Evolutionary conservation across 2,797 vertebrate genomes (phyloP).

Genomic region (Gila robusta): DNA sequence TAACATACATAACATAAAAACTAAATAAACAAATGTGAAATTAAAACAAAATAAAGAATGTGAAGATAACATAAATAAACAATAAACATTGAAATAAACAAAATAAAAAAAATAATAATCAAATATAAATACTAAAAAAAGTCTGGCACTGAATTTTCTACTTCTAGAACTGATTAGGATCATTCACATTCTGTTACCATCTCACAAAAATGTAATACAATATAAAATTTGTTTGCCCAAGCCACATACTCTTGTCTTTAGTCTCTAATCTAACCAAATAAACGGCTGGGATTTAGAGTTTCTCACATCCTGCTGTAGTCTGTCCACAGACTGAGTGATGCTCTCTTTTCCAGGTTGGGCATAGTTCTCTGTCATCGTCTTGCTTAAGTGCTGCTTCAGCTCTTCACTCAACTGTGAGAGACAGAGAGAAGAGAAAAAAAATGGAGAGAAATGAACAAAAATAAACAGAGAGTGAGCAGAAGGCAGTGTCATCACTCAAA

Average conservation of each 20-base stretch:
- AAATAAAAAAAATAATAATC: neutral
- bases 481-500: neutral
- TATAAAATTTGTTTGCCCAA: neutral
- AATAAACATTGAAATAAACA: neutral
- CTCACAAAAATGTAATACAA: neutral
- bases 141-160: neutral
- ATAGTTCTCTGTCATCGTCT: slow-evolving; percentile 84
- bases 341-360: slow-evolving; percentile 76
- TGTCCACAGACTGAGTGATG: slow-evolving; percentile 84
- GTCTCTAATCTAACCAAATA: neutral
- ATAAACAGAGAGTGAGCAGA: neutral
- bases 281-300: neutral
- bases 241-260: neutral
- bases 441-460: slow-evolving; percentile 2
- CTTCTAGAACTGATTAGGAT: neutral
- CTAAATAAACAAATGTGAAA: neutral
- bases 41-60: neutral
- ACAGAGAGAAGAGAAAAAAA: neutral
- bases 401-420: slow-evolving; percentile 84
- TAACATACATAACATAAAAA: no score
- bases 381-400: slow-evolving; percentile 84
- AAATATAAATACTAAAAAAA: no score
- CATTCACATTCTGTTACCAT: neutral
- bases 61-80: neutral
- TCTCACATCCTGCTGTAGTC: slow-evolving; percentile 87